A percentile compares a stretch with the other conserved stretches of the same genome.
Evolutionary conservation across 37 sponge, comb jelly and placozoan species (phyloP).

Genomic region (Petrosia ficiformis): DNA sequence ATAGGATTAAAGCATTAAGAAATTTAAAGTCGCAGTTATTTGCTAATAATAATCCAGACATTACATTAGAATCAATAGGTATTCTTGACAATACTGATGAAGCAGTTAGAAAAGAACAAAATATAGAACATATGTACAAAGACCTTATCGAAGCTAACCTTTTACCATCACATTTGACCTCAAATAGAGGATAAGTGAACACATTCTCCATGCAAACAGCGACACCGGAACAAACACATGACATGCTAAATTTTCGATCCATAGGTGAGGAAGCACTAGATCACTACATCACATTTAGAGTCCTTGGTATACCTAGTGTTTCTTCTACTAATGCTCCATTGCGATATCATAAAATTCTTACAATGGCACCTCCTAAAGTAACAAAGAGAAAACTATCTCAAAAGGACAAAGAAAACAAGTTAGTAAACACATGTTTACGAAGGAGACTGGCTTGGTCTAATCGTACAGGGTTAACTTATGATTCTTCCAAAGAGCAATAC

Average conservation of each 20-base stretch:
- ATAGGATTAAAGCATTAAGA: slow-evolving; percentile 1
- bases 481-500: slow-evolving; percentile 19
- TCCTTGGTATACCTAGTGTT: not conserved
- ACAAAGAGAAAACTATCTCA: slow-evolving; percentile 5
- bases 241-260: not conserved
- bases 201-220: not conserved
- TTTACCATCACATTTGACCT: not conserved
- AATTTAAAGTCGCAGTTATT: not conserved
- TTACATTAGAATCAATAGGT: not conserved
- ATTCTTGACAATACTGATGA: not conserved
- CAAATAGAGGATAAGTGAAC: not conserved
- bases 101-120: not conserved
- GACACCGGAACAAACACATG: not conserved
- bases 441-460: slow-evolving; percentile 28
- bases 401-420: slow-evolving; percentile 6
- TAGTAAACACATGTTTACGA: slow-evolving; percentile 24
- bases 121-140: not conserved
- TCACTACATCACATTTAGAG: not conserved
- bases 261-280: not conserved
- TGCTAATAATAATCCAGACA: not conserved
- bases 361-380: slow-evolving; percentile 9
- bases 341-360: slow-evolving; percentile 10
- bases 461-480: slow-evolving; percentile 3
- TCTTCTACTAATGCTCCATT: slow-evolving; percentile 23
- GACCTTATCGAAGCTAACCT: not conserved